Conservation (phyloP, 1,140 invertebrate genomes). For the Solenopsis invicta region DNA sequence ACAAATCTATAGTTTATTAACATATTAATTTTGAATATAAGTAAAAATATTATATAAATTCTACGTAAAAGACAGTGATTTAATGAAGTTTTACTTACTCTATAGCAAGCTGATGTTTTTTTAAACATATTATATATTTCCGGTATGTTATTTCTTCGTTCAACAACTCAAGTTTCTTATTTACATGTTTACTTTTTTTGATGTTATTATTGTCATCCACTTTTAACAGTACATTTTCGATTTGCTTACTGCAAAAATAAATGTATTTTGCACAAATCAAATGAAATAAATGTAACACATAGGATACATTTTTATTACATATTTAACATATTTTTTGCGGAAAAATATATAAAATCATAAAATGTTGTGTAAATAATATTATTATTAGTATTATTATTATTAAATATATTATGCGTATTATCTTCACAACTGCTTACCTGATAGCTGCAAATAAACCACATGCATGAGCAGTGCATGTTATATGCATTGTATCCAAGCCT, state of each 20-base stretch:
- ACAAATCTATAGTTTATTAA: conserved; percentile 11
- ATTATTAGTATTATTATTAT: too few species aligned
- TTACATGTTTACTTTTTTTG: background rate
- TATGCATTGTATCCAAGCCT: conserved; percentile 5
- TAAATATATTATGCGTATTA: background rate
- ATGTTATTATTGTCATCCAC: background rate
- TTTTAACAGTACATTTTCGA: conserved; percentile 17
- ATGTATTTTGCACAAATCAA: background rate
- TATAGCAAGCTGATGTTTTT: conserved; percentile 42
- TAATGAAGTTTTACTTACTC: background rate
- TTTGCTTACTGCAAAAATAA: conserved; percentile 10
- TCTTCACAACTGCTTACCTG: background rate
- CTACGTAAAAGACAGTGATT: background rate
- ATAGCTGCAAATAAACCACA: conserved; percentile 39
- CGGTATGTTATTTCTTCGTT: background rate
- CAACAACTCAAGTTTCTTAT: background rate
- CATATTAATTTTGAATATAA: background rate
- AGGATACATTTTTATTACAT: background rate
- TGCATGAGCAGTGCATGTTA: conserved; percentile 18
- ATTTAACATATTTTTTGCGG: too few species aligned
- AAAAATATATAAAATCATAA: too few species aligned
- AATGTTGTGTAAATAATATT: too few species aligned
- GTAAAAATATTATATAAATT: background rate
- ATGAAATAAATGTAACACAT: background rate
- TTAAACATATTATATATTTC: conserved; percentile 34